Evolutionary conservation across 2,888 invertebrate species (phyloP).

Genomic region (Napeogenes sylphis): DNA sequence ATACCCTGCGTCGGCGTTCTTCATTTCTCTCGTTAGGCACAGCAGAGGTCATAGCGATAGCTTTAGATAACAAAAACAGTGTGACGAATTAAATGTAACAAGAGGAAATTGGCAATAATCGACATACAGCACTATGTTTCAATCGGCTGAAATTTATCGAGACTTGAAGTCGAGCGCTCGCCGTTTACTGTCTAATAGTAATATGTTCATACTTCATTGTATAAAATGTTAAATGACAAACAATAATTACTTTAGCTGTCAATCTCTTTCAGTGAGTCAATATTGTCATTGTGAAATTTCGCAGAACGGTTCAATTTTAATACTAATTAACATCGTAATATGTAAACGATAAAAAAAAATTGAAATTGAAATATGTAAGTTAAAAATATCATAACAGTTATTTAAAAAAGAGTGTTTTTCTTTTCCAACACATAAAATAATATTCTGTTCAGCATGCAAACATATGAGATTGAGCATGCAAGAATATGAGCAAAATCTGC

Average conservation of each 20-base stretch:
- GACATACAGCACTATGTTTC: constrained; percentile 5
- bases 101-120: neutral
- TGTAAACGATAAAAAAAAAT: too few species aligned
- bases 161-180: neutral
- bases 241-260: neutral
- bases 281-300: neutral
- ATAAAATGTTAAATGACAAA: too few species aligned
- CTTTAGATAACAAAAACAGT: neutral
- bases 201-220: neutral
- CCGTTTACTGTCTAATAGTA: neutral
- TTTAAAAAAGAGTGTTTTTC: too few species aligned
- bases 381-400: too few species aligned
- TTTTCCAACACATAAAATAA: too few species aligned
- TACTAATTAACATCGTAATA: neutral
- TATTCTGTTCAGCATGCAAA: too few species aligned
- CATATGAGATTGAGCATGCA: too few species aligned
- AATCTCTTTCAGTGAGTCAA: neutral
- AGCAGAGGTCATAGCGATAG: constrained; percentile 54
- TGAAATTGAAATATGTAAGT: too few species aligned
- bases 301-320: neutral
- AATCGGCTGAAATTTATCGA: constrained; percentile 4
- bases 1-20: constrained; percentile 71
- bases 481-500: too few species aligned
- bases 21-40: constrained; percentile 64
- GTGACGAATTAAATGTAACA: constrained; percentile 1